A percentile compares a stretch with the other conserved stretches of the same genome.
phyloP scores from a whole-genome alignment of 2,797 vertebrate genomes.

The Miichthys miiuy region DNA sequence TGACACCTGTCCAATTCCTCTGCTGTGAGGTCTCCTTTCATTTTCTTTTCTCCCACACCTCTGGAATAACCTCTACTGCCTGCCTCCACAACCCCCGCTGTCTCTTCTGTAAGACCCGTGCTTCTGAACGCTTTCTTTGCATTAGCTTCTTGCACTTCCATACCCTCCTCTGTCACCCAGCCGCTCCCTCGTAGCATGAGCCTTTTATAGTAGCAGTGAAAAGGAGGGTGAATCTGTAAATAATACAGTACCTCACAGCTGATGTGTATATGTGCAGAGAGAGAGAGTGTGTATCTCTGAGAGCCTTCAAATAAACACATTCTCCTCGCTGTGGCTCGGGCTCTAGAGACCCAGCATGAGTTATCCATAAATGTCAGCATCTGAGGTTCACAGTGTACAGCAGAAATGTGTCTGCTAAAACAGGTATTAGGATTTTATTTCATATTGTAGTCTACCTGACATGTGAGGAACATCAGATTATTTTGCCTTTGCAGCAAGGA shows the following conservation, averaged over 20 bases:
- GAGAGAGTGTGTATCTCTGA: slow-evolving; percentile 35
- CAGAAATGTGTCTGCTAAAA: slow-evolving; percentile 61
- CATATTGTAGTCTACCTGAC: not conserved
- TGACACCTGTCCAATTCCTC: slow-evolving; percentile 44
- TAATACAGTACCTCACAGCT: slow-evolving; percentile 67
- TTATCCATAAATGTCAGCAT: slow-evolving; percentile 61
- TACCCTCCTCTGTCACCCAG: slow-evolving; percentile 18
- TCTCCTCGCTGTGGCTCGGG: slow-evolving; percentile 40
- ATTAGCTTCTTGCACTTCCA: slow-evolving; percentile 23
- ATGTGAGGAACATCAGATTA: not conserved
- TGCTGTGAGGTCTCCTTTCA: slow-evolving; percentile 33
- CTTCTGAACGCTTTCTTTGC: slow-evolving; percentile 31
- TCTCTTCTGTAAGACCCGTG: slow-evolving; percentile 11
- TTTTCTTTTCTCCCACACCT: slow-evolving; percentile 45
- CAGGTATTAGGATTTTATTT: slow-evolving; percentile 16
- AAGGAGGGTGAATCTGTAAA: slow-evolving; percentile 73
- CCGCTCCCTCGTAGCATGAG: slow-evolving; percentile 36
- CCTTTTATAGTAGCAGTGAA: slow-evolving; percentile 73
- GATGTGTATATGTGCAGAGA: slow-evolving; percentile 35
- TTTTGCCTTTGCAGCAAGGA: not conserved
- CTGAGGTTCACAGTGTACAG: slow-evolving; percentile 29
- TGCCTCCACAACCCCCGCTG: slow-evolving; percentile 26
- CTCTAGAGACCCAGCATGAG: slow-evolving; percentile 37
- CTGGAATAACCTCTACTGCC: slow-evolving; percentile 25
- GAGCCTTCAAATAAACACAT: slow-evolving; percentile 69